phyloP scores from a whole-genome alignment of 2,797 vertebrate genomes.

The Bovichtus diacanthus region DNA sequence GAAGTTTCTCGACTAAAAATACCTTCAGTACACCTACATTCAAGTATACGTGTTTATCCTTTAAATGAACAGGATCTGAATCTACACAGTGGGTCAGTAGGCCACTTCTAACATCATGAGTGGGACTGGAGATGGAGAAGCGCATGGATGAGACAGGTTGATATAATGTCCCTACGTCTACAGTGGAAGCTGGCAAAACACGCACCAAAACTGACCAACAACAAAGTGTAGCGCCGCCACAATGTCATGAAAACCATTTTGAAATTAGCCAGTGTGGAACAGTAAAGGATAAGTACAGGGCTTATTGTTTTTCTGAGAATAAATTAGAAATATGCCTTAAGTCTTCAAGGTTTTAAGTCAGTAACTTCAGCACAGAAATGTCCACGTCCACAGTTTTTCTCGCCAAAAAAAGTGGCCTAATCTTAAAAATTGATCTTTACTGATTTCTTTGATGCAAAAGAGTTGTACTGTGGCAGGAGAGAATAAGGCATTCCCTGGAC shows the following conservation, averaged over 20 bases:
- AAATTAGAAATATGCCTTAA: slow-evolving; percentile 74
- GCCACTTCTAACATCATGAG: slow-evolving; percentile 41
- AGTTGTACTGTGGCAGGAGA: slow-evolving; percentile 75
- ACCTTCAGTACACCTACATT: slow-evolving; percentile 60
- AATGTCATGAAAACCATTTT: slow-evolving; percentile 46
- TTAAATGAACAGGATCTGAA: slow-evolving; percentile 48
- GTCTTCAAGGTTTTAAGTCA: slow-evolving; percentile 70
- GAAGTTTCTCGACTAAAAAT: slow-evolving; percentile 28
- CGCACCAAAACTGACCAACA: slow-evolving; percentile 42
- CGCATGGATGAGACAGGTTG: slow-evolving; percentile 48
- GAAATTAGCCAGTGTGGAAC: slow-evolving; percentile 64
- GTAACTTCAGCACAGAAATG: slow-evolving; percentile 73
- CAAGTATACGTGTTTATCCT: slow-evolving; percentile 62
- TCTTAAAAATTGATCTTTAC: slow-evolving; percentile 30
- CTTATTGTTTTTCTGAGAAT: slow-evolving; percentile 66
- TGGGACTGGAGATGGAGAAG: slow-evolving; percentile 45
- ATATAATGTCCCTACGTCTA: slow-evolving; percentile 36
- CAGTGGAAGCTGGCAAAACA: slow-evolving; percentile 59
- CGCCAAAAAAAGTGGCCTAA: slow-evolving; percentile 52
- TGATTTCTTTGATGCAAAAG: slow-evolving; percentile 59
- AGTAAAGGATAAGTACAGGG: slow-evolving; percentile 60
- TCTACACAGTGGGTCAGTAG: slow-evolving; percentile 42
- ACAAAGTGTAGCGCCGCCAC: slow-evolving; percentile 39
- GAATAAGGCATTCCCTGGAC: slow-evolving; percentile 87
- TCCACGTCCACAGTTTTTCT: slow-evolving; percentile 67